These are phyloP conservation scores for Dasyprocta punctata DNA, from an alignment of 2,113 vertebrate species.

Conservation along the genomic window DNA sequence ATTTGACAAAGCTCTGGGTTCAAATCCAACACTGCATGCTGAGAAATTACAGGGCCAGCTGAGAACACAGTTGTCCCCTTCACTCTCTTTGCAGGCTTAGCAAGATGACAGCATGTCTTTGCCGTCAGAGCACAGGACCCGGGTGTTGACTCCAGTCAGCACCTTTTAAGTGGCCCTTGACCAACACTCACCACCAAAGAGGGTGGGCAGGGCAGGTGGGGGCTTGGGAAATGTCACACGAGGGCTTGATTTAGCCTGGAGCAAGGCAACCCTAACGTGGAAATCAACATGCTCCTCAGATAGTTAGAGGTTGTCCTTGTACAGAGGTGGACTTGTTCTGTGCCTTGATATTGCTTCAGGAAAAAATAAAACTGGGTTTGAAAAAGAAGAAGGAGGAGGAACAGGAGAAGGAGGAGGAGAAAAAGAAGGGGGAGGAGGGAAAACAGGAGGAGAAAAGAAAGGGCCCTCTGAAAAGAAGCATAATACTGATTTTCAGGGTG, in stretches of 20 bases:
- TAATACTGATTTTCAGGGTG: neutral
- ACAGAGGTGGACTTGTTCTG: neutral
- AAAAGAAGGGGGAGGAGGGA: neutral
- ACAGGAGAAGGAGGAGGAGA: neutral
- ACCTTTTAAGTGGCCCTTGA: neutral
- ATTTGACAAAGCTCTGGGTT: neutral
- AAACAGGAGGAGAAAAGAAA: neutral
- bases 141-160: neutral
- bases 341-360: slow-evolving; percentile 40
- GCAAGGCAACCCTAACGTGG: neutral
- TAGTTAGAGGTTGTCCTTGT: neutral
- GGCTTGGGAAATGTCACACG: neutral
- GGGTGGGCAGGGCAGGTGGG: neutral
- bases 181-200: neutral
- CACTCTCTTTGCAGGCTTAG: neutral
- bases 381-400: neutral
- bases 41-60: neutral
- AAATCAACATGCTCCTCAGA: slow-evolving; percentile 31
- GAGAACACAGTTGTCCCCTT: neutral
- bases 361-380: neutral
- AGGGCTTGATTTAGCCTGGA: neutral
- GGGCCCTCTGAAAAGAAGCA: neutral
- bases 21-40: neutral
- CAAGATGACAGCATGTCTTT: neutral
- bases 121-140: neutral